Percentiles rank a stretch among this genome's conserved stretches.
Conservation (phyloP, 2,797 vertebrate species). For the Chaunax sp. region DNA sequence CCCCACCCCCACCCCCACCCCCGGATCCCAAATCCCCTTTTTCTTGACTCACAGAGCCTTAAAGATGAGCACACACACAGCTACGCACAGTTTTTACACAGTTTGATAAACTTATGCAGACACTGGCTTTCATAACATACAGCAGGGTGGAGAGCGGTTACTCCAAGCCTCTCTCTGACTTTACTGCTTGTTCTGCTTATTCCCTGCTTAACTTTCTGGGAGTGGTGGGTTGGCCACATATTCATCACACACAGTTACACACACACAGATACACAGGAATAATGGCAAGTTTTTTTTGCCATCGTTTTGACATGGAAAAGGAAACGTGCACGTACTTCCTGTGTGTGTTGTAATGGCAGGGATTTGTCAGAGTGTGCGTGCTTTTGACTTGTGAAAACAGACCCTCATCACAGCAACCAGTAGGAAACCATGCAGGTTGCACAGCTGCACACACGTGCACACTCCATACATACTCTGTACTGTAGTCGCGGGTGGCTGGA, state of each 20-base stretch:
- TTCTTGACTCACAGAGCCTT: not conserved
- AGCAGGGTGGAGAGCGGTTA: not conserved
- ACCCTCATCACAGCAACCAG: constrained; percentile 49
- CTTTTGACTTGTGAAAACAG: constrained; percentile 61
- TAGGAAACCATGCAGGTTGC: constrained; percentile 52
- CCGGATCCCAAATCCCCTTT: not conserved
- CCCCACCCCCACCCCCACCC: not conserved
- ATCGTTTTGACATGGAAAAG: constrained; percentile 39
- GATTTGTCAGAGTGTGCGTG: constrained; percentile 8
- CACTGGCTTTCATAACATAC: not conserved
- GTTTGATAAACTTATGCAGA: not conserved
- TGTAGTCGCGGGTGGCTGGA: constrained; percentile 10
- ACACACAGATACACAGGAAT: constrained; percentile 10
- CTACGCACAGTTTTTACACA: constrained; percentile 1
- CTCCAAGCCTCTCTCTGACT: constrained; percentile 11
- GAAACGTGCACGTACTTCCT: constrained; percentile 57
- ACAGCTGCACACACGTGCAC: constrained; percentile 44
- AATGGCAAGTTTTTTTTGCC: constrained; percentile 32
- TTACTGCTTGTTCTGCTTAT: not conserved
- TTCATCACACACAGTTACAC: constrained; percentile 32
- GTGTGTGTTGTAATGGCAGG: constrained; percentile 31
- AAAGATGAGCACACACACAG: not conserved
- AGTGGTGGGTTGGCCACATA: constrained; percentile 2
- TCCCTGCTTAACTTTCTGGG: constrained; percentile 12
- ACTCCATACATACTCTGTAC: constrained; percentile 11